Percentiles rank a stretch among this genome's conserved stretches.
Evolutionary conservation across 2,113 vertebrate genomes (phyloP).

Genomic region (Phoxinus phoxinus): DNA sequence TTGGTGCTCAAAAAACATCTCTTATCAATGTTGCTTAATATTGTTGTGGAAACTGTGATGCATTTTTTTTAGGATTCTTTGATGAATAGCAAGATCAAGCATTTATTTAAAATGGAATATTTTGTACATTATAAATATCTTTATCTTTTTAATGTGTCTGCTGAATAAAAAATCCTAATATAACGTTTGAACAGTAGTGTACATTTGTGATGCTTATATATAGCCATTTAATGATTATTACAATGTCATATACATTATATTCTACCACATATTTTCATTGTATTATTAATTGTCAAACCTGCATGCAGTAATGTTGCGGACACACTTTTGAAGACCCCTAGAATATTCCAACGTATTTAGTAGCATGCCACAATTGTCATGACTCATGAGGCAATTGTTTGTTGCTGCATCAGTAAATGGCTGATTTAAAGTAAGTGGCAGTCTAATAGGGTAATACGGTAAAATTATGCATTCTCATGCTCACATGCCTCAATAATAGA

Average conservation of each 20-base stretch:
- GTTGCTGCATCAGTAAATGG: not conserved
- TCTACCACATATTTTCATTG: not conserved
- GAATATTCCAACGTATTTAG: not conserved
- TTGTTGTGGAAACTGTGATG: no score
- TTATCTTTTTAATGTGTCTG: no score
- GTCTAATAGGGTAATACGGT: slow-evolving; percentile 25
- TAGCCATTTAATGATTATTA: not conserved
- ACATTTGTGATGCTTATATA: not conserved
- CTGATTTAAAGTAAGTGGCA: not conserved
- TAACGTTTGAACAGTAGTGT: not conserved
- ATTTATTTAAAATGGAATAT: no score
- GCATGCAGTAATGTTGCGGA: not conserved
- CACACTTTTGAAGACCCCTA: not conserved
- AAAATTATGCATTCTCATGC: not conserved
- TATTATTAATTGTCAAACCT: not conserved
- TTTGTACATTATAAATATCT: no score
- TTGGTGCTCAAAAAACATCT: not conserved
- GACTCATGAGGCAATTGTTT: not conserved
- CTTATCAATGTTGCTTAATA: not conserved
- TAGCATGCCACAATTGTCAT: slow-evolving; percentile 7
- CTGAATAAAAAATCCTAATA: no score
- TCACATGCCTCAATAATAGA: slow-evolving; percentile 30
- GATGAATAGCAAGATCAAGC: no score
- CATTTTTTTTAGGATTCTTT: no score
- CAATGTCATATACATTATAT: not conserved